A percentile compares a stretch with the other conserved stretches of the same genome.
Evolutionary conservation across 1,140 invertebrate species (phyloP).

Genomic region (Formica selysi): DNA sequence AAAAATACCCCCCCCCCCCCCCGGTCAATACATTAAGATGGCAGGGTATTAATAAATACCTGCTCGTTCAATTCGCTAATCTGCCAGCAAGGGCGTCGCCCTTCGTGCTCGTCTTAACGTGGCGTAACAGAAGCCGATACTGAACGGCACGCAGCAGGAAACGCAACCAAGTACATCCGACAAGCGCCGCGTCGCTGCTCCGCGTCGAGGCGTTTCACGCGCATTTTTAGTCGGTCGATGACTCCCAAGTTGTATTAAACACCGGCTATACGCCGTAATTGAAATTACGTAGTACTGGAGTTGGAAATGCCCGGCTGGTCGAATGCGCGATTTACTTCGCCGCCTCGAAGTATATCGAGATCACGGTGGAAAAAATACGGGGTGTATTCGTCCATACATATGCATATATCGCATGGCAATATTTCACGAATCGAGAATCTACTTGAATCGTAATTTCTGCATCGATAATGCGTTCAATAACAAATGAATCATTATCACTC

Average conservation of each 20-base stretch:
- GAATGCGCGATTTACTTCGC: slow-evolving; percentile 21
- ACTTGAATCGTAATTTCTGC: neutral
- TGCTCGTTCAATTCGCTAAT: slow-evolving; percentile 34
- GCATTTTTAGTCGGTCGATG: slow-evolving; percentile 63
- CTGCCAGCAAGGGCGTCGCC: slow-evolving; percentile 52
- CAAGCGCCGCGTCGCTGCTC: slow-evolving; percentile 43
- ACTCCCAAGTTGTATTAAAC: slow-evolving; percentile 59
- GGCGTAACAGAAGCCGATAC: slow-evolving; percentile 52
- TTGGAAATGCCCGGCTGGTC: slow-evolving; percentile 29
- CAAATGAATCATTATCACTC: neutral
- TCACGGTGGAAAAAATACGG: neutral
- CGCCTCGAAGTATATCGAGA: neutral
- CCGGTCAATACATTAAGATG: neutral
- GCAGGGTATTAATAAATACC: neutral
- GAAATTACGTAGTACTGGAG: slow-evolving; percentile 51
- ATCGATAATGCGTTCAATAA: neutral
- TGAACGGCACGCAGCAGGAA: slow-evolving; percentile 44
- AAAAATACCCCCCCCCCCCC: neutral
- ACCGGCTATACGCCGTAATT: slow-evolving; percentile 52
- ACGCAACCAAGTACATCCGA: slow-evolving; percentile 60
- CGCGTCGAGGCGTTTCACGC: slow-evolving; percentile 62
- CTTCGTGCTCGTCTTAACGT: slow-evolving; percentile 48
- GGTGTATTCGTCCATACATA: neutral
- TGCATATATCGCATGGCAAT: neutral
- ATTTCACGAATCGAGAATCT: neutral